Conservation (phyloP, 2,888 invertebrate species). For the Hypsopygia costalis region DNA sequence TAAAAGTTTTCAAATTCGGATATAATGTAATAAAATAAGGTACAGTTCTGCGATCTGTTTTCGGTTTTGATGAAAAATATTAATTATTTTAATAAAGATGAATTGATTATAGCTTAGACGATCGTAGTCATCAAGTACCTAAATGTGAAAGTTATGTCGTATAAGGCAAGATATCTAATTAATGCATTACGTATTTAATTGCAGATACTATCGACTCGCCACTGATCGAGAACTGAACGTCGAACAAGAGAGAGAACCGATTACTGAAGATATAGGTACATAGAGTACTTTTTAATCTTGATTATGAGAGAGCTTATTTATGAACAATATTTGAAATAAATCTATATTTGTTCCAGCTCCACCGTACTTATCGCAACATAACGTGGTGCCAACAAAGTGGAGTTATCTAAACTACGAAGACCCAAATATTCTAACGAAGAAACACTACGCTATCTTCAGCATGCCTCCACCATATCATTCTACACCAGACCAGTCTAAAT, state of each 20-base stretch:
- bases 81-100: too few species aligned
- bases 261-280: constrained; percentile 82
- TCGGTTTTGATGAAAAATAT: too few species aligned
- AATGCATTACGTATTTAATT: constrained; percentile 21
- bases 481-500: constrained; percentile 72
- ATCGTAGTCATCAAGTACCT: too few species aligned
- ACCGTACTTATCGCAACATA: constrained; percentile 90
- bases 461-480: constrained; percentile 88
- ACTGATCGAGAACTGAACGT: constrained; percentile 83
- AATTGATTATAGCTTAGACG: too few species aligned
- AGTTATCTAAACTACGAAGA: constrained; percentile 83
- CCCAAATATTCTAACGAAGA: constrained; percentile 71
- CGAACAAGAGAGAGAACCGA: constrained; percentile 84
- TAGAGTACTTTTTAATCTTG: too few species aligned
- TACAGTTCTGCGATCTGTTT: too few species aligned
- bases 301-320: too few species aligned
- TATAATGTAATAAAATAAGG: too few species aligned
- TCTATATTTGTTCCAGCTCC: constrained; percentile 86
- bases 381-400: constrained; percentile 90
- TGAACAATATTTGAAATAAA: too few species aligned
- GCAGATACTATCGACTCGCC: constrained; percentile 82
- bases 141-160: too few species aligned
- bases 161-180: too few species aligned
- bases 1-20: too few species aligned
- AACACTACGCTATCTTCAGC: constrained; percentile 84